Evolutionary conservation across 1,140 invertebrate species (phyloP), one percentile per base, ranked within the genome.

Genomic region (Zaprionus gabonicus): DNA sequence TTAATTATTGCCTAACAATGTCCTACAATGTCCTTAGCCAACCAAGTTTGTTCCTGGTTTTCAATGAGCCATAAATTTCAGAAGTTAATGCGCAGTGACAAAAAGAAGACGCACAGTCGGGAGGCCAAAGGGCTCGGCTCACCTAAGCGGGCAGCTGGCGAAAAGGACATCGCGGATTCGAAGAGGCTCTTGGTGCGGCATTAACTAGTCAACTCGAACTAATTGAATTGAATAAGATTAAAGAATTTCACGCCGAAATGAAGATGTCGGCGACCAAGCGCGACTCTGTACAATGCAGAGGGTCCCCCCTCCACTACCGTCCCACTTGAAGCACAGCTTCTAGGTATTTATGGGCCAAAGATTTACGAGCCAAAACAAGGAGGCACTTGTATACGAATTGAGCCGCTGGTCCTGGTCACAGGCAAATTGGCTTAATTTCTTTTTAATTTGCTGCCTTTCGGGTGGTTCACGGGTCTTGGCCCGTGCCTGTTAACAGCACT

Each of bases 221-320:
- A 92, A 92, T 92, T 92, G 90, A 92, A 92, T 92, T 92, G 90
- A 92, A 85, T 76, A 67, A 83, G 90, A 91, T 91, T 92, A 91
- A 91, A 91, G 90, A 90, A 86, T 91, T 91, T 91, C 77, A 91
- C 90, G 90, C 90, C 76, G 71, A 81, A 83, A 78, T 82, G 80
- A 82, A 90, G 84, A 88, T 76, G 75, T 81, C 65, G 71, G 38
- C 74, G 73, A 65, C 74, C 64, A 81, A 75, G 67, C 84, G 55
- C 62, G 53, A 51, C 46, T 20, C 17, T 23, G 1, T 46, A 46
- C n/a, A 51, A 23, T 2, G 20, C 10, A 41, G 38, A 41, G 38
- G 13, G 13, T 34, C 31, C 7, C 9, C 31, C 31, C 31, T 10
- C 9, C 31, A 10, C 31, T 34, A 34, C 9, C 3, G 27, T 9